Evolutionary conservation across 2,888 invertebrate species (phyloP), one percentile per base, ranked within the genome.

Genomic region (Augiades crinisus): DNA sequence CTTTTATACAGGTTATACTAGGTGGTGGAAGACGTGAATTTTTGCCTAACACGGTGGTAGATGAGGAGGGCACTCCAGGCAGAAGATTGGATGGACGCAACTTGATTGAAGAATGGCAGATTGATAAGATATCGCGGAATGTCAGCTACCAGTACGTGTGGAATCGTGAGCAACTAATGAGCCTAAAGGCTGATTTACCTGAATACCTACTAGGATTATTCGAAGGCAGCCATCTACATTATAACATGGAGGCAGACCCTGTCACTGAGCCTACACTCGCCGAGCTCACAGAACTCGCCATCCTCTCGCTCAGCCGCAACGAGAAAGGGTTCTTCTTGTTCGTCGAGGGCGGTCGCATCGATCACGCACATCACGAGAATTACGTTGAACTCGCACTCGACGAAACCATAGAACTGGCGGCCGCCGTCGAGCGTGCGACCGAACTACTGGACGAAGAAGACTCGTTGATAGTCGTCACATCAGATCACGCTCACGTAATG

Each of bases 11-110:
- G 90, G 91, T 95, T 0, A 92, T 95, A 27, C 71, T 95, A 56
- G 95, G 95, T 0, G 95, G 95, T 0, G 95, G 95, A 0, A 84
- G 94, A 8, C 78, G 82, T 0, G 91, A 93, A 54, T 93, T 96
- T 63, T 64, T 93, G 7, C 93, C 93, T 0, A 89, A 81, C 10
- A 75, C 75, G 1, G 66, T 68, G 0, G 57, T 68, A n/a, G 94
- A 92, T 70, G 91, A 84, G 31, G 90, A 91, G 54, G 89, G 89
- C 3, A 63, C 75, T 1, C 51, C 19, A 0, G 91, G 92, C 0
- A 65, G 68, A 14, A 71, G 92, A 41, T 46, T 72, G 8, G 95
- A 95, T 68, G 92, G 91, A 0, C 79, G 87, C 6, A 91, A 95
- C 75, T 81, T 95, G 45, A 93, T 95, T 40, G 78, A 92, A 14